Percentiles rank a stretch among this genome's conserved stretches.
These are phyloP conservation scores for Nerophis lumbriciformis DNA, from an alignment of 2,113 vertebrate genomes.

Conservation along the genomic window DNA sequence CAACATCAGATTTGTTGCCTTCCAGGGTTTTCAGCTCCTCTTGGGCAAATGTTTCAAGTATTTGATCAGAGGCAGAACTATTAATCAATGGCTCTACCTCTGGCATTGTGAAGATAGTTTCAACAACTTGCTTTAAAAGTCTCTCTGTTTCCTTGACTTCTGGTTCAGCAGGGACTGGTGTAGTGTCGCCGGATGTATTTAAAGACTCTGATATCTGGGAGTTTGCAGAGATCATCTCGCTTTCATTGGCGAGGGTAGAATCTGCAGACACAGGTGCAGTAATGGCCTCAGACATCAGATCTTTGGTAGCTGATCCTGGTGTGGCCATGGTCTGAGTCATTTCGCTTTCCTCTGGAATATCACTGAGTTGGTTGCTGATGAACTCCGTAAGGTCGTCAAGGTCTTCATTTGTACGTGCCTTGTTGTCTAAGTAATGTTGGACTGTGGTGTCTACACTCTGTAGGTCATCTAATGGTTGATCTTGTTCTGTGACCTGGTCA, in stretches of 20 bases:
- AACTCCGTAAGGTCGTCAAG: conserved; percentile 49
- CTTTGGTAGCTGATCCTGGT: conserved; percentile 56
- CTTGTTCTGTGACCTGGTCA: conserved; percentile 12
- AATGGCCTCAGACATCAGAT: conserved; percentile 77
- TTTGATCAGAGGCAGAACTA: conserved; percentile 30
- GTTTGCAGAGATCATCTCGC: conserved; percentile 88
- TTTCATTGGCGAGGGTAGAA: conserved; percentile 72
- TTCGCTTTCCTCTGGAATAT: conserved; percentile 67
- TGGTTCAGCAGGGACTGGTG: conserved; percentile 74
- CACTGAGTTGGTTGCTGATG: conserved; percentile 68
- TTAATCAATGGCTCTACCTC: conserved; percentile 10
- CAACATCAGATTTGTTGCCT: conserved; percentile 35
- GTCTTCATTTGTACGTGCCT: conserved; percentile 37
- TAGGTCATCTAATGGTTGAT: conserved; percentile 6
- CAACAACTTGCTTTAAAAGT: conserved; percentile 74
- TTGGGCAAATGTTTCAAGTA: conserved; percentile 32
- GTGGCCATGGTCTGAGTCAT: conserved; percentile 60
- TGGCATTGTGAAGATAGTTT: conserved; percentile 65
- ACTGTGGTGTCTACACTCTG: conserved; percentile 10
- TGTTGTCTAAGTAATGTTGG: conserved; percentile 16
- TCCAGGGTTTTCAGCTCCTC: conserved; percentile 24
- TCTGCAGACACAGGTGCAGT: conserved; percentile 77
- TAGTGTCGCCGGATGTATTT: conserved; percentile 82
- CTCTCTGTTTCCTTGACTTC: conserved; percentile 64
- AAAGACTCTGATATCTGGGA: conserved; percentile 81